phyloP scores from a whole-genome alignment of 2,888 invertebrate species.

The Melanostoma mellinum region DNA sequence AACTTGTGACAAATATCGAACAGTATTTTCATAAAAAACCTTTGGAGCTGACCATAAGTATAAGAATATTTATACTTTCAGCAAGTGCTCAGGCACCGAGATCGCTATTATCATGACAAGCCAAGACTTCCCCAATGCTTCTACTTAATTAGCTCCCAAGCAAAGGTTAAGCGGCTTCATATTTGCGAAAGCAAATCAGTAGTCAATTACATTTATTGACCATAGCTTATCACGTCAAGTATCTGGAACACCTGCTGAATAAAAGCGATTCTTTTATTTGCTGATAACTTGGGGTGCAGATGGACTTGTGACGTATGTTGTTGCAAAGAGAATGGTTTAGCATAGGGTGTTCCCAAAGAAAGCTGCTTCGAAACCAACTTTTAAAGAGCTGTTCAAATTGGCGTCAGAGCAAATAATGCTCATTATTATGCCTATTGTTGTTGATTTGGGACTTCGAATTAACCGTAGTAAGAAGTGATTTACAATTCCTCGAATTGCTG shows the following conservation, averaged over 20 bases:
- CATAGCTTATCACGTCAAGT: background rate
- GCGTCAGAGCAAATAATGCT: no score
- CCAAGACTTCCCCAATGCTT: slow-evolving; percentile 4
- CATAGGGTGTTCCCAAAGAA: slow-evolving; percentile 4
- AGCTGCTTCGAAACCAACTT: background rate
- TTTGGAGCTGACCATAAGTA: no score
- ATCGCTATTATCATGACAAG: background rate
- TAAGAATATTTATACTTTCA: background rate
- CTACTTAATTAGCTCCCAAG: background rate
- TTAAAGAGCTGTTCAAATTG: background rate
- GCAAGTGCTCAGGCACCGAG: background rate
- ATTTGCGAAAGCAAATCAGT: background rate
- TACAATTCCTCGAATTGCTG: no score
- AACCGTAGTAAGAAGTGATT: background rate
- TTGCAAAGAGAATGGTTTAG: background rate
- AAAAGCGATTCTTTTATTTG: background rate
- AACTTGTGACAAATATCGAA: no score
- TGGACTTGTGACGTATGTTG: slow-evolving; percentile 25
- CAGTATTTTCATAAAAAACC: no score
- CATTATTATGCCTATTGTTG: background rate
- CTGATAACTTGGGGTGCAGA: background rate
- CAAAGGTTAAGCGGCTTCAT: background rate
- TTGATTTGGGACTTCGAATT: background rate
- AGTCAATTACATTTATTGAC: background rate
- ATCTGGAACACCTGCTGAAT: slow-evolving; percentile 22